Evolutionary conservation across 2,113 vertebrate genomes (phyloP), one percentile per base, ranked within the genome.

Genomic region (Dasyurus viverrinus): DNA sequence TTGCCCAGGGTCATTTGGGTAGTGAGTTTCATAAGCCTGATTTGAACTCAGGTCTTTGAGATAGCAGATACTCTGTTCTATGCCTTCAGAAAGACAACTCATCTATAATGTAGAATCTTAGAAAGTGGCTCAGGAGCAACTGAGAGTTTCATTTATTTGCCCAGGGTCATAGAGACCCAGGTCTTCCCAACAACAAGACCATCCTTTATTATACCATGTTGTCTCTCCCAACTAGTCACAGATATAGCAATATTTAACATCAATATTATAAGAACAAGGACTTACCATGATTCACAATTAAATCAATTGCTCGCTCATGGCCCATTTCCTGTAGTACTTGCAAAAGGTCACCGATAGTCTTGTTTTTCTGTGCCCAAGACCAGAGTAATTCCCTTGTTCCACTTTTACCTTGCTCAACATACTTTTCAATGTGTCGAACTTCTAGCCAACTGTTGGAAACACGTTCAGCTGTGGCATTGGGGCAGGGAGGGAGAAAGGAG

Each of bases 291-390:
- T 96, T 97, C 23, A n/a, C 92, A 60, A 99, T 98, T 89, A 99
- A 96, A 52, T 98, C 95, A 90, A 99, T 95, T 2, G 98, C 99
- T 95, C 98, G 98, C 16, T 96, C 96, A 90, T 99, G 98, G 7
- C 98, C 98, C 98, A 99, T 99, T 89, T 99, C 98, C 52, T 98
- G 94, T 36, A 99, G 98, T 89, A 99, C 93, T 89, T 90, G 91
- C 50, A 98, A 76, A 54, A 99, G 98, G 96, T 99, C 99, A 46
- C 97, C 98, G 0, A 99, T 97, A 0, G 98, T 99, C 89, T 98
- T 98, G 95, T 99, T 99, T 96, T 98, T 98, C 96, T 99, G 99
- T 50, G 98, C 98, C 99, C 99, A 99, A 89, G 98, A 98, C 99
- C 99, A 99, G 26, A 99, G 97, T 50, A 99, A 96, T 96, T 99